Percentiles rank a stretch among this genome's conserved stretches.
Conservation (phyloP, 2,113 vertebrate species). For the Hippocampus mohnikei region DNA sequence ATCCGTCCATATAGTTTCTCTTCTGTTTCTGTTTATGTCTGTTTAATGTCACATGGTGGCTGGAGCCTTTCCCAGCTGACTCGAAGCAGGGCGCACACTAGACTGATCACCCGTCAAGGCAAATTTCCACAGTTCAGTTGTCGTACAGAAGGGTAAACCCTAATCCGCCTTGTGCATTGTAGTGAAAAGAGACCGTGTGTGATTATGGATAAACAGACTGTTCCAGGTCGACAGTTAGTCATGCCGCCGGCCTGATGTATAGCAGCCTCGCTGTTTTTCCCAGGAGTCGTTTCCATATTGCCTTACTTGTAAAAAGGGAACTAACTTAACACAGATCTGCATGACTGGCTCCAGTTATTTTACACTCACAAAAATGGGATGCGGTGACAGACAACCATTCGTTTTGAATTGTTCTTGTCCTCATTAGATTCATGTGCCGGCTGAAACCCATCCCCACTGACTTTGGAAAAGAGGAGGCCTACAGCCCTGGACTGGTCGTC, state of each 20-base stretch:
- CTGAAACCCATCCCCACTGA: not conserved
- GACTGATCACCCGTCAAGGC: not conserved
- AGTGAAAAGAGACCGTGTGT: not conserved
- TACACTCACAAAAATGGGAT: not conserved
- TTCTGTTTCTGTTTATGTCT: not conserved
- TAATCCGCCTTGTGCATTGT: not conserved
- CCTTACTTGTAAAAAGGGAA: not conserved
- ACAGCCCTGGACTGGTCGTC: too few relatives aligned
- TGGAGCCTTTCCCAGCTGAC: not conserved
- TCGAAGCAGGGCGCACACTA: not conserved
- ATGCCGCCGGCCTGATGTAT: not conserved
- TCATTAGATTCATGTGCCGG: not conserved
- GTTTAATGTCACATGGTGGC: not conserved
- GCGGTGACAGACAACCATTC: not conserved
- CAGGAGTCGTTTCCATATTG: not conserved
- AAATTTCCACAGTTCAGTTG: not conserved
- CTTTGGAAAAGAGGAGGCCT: too few relatives aligned
- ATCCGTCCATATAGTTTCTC: not conserved
- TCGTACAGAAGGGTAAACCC: too few relatives aligned
- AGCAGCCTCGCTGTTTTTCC: not conserved
- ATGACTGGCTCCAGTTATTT: not conserved
- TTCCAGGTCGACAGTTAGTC: not conserved
- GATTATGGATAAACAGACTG: not conserved
- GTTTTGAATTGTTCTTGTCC: not conserved
- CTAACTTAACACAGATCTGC: not conserved